Conservation (phyloP, 2,888 invertebrate genomes). For the Abrostola tripartita region DNA sequence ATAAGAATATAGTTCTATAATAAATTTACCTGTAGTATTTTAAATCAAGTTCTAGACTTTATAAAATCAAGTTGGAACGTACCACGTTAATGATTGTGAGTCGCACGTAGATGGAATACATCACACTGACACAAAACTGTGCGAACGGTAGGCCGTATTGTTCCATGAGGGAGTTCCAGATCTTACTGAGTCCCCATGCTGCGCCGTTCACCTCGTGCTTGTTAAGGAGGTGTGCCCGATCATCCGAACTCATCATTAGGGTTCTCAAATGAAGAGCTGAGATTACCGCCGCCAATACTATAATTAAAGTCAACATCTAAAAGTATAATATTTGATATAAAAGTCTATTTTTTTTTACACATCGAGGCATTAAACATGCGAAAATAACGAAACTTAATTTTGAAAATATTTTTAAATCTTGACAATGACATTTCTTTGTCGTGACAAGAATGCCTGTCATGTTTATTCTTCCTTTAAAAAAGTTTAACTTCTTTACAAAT, state of each 20-base stretch:
- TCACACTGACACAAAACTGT: constrained; percentile 63
- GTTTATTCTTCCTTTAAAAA: constrained; percentile 33
- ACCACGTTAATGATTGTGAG: constrained; percentile 73
- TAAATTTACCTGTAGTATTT: too few species aligned
- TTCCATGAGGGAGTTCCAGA: constrained; percentile 61
- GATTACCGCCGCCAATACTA: constrained; percentile 54
- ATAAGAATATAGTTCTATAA: constrained; percentile 3
- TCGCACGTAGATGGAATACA: constrained; percentile 68
- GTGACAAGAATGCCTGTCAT: constrained; percentile 15
- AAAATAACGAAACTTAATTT: constrained; percentile 49
- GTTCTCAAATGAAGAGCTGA: constrained; percentile 53
- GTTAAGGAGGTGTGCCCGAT: constrained; percentile 33
- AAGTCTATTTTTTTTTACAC: constrained; percentile 39
- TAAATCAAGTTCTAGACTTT: too few species aligned
- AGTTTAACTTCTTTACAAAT: constrained; percentile 18
- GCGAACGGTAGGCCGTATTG: constrained; percentile 65
- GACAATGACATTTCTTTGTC: constrained; percentile 43
- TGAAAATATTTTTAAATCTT: constrained; percentile 49
- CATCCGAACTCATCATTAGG: constrained; percentile 54
- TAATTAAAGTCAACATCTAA: constrained; percentile 60
- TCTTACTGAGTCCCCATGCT: constrained; percentile 20
- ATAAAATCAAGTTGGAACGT: constrained; percentile 37
- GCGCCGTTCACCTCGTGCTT: constrained; percentile 34
- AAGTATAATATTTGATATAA: constrained; percentile 46
- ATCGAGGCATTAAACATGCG: constrained; percentile 38